These are phyloP conservation scores for Limnodromus scolopaceus DNA, from an alignment of 2,797 vertebrate genomes.

Conservation along the genomic window DNA sequence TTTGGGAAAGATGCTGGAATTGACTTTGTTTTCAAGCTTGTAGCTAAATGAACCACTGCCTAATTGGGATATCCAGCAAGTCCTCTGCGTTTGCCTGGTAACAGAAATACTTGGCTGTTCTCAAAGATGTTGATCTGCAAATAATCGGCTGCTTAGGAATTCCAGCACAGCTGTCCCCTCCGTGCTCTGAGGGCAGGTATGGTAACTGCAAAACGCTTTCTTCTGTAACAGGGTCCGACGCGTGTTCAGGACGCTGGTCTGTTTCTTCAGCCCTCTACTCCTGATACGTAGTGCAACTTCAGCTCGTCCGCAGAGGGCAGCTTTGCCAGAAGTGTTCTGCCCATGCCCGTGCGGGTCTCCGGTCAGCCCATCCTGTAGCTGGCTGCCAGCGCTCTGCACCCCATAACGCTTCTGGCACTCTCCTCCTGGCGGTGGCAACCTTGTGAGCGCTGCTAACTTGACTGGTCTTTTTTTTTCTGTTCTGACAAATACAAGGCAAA, in stretches of 20 bases:
- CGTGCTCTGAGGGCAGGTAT: not conserved
- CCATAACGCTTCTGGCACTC: not conserved
- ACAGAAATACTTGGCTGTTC: not conserved
- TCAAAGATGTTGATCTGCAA: not conserved
- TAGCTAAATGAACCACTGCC: not conserved
- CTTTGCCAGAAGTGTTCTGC: not conserved
- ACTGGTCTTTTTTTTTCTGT: slow-evolving; percentile 1
- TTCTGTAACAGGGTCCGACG: not conserved
- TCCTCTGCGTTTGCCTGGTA: not conserved
- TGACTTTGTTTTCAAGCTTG: not conserved
- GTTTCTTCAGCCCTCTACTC: not conserved
- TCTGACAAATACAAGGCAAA: slow-evolving; percentile 12
- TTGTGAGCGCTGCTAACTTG: slow-evolving; percentile 19
- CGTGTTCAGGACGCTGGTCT: not conserved
- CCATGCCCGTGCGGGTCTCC: not conserved
- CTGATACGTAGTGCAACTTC: not conserved
- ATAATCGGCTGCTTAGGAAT: not conserved
- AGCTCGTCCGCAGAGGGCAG: not conserved
- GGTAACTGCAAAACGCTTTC: not conserved
- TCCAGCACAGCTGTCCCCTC: not conserved
- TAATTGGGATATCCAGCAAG: not conserved
- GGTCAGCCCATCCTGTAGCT: not conserved
- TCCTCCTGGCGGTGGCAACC: not conserved
- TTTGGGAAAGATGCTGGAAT: not conserved
- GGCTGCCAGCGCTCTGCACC: not conserved